Percentiles rank a stretch among this genome's conserved stretches.
phyloP scores from a whole-genome alignment of 2,113 vertebrate genomes.

The Pseudorasbora parva region DNA sequence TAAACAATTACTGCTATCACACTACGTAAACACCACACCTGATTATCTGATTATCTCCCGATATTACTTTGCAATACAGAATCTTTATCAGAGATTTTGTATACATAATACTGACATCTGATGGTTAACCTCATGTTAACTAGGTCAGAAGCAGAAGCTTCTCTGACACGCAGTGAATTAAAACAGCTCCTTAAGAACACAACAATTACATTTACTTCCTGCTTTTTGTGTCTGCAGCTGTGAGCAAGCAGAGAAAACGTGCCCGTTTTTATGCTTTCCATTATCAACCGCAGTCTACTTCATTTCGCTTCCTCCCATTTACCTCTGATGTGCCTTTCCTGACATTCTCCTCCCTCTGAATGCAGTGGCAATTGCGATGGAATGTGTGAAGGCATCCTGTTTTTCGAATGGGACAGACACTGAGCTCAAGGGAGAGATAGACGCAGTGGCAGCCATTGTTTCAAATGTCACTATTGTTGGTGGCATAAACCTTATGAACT shows the following conservation, averaged over 20 bases:
- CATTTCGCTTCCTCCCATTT: slow-evolving; percentile 35
- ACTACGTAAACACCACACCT: neutral
- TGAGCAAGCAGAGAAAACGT: slow-evolving; percentile 9
- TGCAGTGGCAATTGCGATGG: slow-evolving; percentile 4
- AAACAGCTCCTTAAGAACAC: neutral
- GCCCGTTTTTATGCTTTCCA: slow-evolving; percentile 30
- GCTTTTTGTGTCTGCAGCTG: neutral
- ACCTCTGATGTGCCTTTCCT: slow-evolving; percentile 43
- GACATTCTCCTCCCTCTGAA: slow-evolving; percentile 32
- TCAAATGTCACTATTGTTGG: neutral
- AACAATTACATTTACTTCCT: neutral
- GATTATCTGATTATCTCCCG: neutral
- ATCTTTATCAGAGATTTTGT: neutral
- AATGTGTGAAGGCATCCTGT: slow-evolving; percentile 56
- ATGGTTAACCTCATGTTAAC: neutral
- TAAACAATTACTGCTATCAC: neutral
- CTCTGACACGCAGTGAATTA: neutral
- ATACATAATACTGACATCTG: neutral
- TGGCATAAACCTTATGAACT: neutral
- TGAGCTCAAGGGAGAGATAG: slow-evolving; percentile 22
- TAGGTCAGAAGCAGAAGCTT: neutral
- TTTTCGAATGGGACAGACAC: slow-evolving; percentile 26
- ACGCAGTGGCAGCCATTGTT: neutral
- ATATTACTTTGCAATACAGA: too few species aligned
- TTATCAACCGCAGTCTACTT: slow-evolving; percentile 28